Base-by-base conservation (phyloP, 2,113 vertebrate species). In the Salvelinus namaycush region DNA sequence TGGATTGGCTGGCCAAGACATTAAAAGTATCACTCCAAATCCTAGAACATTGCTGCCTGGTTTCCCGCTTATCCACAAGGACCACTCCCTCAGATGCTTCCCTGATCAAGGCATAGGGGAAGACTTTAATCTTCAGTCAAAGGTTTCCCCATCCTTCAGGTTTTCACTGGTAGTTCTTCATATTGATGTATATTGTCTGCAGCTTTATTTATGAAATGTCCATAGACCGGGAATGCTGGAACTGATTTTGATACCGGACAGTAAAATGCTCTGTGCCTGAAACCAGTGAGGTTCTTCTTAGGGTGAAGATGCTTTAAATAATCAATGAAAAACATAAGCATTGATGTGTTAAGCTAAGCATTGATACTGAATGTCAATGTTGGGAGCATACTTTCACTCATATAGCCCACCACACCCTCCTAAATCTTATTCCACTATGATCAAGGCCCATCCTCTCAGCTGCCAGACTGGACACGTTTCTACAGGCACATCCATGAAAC, bases 401-500 rank as follows among this genome's bases (percentile, higher is more conserved):
- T 54, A 4, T 54, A 54, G 51, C 12, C 51, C 13, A 62, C 59
- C 59, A 62, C 59, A 22, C 20, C 59, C 59, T 24, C 8, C 3
- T 20, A 7, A 8, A 2, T 62, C 6, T 24, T 62, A 54, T 18
- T 54, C 51, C 51, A 16, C 59, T 24, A 20, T n/a, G 59, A 62
- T 62, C 59, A 62, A 62, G 59, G 20, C 18, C 12, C 59, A 62
- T 62, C 59, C 59, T n/a, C 7, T 22, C 18, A 24, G n/a, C 59
- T 22, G 59, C 59, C 59, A 57, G 54, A 3, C 13, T 62, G 16
- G 49, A 27, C 74, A 81, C 4, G 72, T 72, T 72, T 9, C 16
- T 20, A 70, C 77, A 79, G 57, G 77, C 27, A 16, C 12, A n/a
- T 60, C 20, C 16, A 60, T 60, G 51, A 31, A 59, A 64, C 76